Percentiles rank a stretch among this genome's conserved stretches.
Evolutionary conservation across 2,797 vertebrate genomes (phyloP).

Genomic region (Cynopterus sphinx): DNA sequence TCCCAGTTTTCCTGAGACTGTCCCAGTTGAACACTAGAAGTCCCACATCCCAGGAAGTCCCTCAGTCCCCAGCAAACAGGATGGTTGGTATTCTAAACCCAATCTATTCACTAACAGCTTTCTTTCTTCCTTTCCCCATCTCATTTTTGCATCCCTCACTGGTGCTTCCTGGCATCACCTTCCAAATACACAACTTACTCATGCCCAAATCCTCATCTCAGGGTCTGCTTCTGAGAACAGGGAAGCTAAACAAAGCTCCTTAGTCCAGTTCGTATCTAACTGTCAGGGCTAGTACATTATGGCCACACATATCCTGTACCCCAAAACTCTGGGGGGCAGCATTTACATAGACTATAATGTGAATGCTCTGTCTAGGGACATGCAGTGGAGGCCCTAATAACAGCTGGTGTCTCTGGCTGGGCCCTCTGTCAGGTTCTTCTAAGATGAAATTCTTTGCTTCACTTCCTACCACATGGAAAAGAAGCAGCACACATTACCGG

Average conservation of each 20-base stretch:
- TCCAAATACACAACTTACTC: neutral
- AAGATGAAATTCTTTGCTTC: slow-evolving; percentile 31
- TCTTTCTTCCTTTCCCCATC: neutral
- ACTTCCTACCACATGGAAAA: slow-evolving; percentile 76
- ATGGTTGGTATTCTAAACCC: neutral
- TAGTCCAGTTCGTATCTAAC: neutral
- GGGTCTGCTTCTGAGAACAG: neutral
- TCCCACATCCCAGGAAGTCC: neutral
- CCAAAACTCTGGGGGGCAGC: neutral
- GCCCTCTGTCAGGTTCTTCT: slow-evolving; percentile 17
- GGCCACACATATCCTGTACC: neutral
- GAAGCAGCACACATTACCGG: slow-evolving; percentile 79
- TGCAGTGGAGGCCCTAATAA: neutral
- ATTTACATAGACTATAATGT: neutral
- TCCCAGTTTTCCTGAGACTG: neutral
- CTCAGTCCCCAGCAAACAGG: neutral
- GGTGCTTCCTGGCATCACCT: neutral
- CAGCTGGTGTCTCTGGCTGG: slow-evolving; percentile 2
- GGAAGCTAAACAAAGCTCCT: neutral
- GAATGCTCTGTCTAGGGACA: neutral
- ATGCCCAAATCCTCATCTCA: neutral
- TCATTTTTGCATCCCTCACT: neutral
- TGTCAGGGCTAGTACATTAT: neutral
- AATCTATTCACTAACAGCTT: neutral
- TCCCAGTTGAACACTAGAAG: neutral